Base-by-base conservation (phyloP, 2,888 invertebrate genomes). In the Lordiphosa andalusiaca region DNA sequence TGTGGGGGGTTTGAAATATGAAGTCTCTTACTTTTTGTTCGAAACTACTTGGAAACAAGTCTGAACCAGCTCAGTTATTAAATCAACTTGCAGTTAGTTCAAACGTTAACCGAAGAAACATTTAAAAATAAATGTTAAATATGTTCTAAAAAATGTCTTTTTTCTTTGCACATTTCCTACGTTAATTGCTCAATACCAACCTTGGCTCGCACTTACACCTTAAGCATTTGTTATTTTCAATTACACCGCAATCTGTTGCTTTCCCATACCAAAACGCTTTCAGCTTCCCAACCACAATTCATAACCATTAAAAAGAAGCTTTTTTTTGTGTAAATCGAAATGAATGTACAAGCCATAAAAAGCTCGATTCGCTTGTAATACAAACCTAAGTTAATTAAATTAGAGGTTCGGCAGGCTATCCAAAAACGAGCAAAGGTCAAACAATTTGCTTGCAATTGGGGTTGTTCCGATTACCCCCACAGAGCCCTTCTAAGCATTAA, bases 401-500 rank as follows among this genome's bases (percentile, higher is more conserved):
- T 71, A 71, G 68, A 62, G 75, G 68, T 71, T 62, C 39, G 51
- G 41, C 46, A 38, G 53, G 49, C 54, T 56, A 68, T 71, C 35
- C 62, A 54, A 67, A 71, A 46, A 68, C 62, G 62, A 61, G 48
- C 53, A 56, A 57, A 50, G 30, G 53, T 42, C 62, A 57, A 54
- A 60, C 71, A 68, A 72, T 72, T 72, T 72, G 54, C 61, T 68
- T 58, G 58, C 52, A 53, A 72, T 76, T 72, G 64, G 61, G 73
- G 60, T 38, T 71, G 76, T 25, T 44, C 13, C n/a, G 21, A 25
- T 33, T 39, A 38, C 25, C 48, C 48, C 40, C 13, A 25, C 12
- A 16, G 6, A 23, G 30, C 41, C 53, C 35, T 19, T 41, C 40
- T 51, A 30, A 50, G 33, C 63, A 66, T 62, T 73, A 67, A 70